Percentiles rank a stretch among this genome's conserved stretches.
Evolutionary conservation across 2,797 vertebrate genomes (phyloP).

Genomic region (Eutrigla gurnardus): DNA sequence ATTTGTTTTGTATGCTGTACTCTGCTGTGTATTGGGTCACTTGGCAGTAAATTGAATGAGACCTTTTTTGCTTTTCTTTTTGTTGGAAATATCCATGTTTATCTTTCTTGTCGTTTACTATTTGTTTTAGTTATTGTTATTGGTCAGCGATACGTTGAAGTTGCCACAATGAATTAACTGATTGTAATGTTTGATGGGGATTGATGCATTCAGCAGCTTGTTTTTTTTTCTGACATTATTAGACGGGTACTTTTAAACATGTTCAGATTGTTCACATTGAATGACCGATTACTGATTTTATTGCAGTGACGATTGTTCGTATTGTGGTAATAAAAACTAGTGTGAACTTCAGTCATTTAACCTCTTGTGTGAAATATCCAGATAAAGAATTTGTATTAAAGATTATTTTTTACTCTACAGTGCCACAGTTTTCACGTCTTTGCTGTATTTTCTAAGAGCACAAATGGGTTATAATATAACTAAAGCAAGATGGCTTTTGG

Average conservation of each 20-base stretch:
- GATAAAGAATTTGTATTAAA: conserved; percentile 16
- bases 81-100: conserved; percentile 2
- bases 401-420: neutral
- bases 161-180: neutral
- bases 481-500: neutral
- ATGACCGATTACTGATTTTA: conserved; percentile 17
- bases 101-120: neutral
- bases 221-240: neutral
- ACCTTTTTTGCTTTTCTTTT: neutral
- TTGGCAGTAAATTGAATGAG: neutral
- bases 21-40: neutral
- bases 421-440: neutral
- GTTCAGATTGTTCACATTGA: conserved; percentile 17
- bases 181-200: neutral
- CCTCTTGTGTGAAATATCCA: neutral
- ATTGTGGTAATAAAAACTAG: neutral
- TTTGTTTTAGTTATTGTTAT: neutral
- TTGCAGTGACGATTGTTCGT: conserved; percentile 11
- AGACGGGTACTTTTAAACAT: neutral
- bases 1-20: conserved; percentile 3
- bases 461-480: neutral
- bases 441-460: neutral
- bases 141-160: neutral
- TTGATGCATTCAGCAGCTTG: neutral
- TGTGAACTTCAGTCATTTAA: neutral